Evolutionary conservation across 1,140 invertebrate species (phyloP), one percentile per base, ranked within the genome.

Genomic region (Nasonia vitripennis): DNA sequence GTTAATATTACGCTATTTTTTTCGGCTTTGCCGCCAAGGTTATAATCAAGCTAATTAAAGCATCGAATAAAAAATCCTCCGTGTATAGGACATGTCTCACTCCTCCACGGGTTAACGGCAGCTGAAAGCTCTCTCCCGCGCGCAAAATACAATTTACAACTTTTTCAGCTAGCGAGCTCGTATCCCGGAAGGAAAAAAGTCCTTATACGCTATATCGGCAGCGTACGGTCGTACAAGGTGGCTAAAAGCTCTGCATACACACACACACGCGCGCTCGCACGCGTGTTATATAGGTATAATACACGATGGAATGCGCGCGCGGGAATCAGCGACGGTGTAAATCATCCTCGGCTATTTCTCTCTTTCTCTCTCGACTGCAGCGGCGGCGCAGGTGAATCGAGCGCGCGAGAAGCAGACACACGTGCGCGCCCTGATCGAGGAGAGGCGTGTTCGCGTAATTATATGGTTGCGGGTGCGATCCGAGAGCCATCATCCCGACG

Each of bases 391-490:
- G 70, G 68, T 83, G 81, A 82, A 82, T 83, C 62, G 62, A 75
- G 34, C 23, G 27, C 14, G 17, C 10, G 73, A 75, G 14, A 70
- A 78, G 62, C 78, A 79, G 73, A 77, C 78, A 80, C 83, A 87
- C 80, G 84, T 77, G 37, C 34, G 78, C 71, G 23, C 34, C 67
- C 71, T 75, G 81, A 86, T 81, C 77, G 77, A 77, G 83, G 73
- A 85, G 51, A 84, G 85, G 73, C 83, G 86, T 78, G 81, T 70
- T 85, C 84, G 73, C 87, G 87, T 88, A 88, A 88, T 88, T 88
- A 87, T 85, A 88, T 88, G 86, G 85, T 88, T 88, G 86, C 86
- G 87, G 87, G 87, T 88, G 87, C 86, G 87, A 87, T 86, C 80
- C 85, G 62, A 83, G 81, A 82, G 73, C 75, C 86, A 87, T 87